These are phyloP conservation scores for Myripristis murdjan DNA, from an alignment of 2,797 vertebrate genomes.

Conservation along the genomic window DNA sequence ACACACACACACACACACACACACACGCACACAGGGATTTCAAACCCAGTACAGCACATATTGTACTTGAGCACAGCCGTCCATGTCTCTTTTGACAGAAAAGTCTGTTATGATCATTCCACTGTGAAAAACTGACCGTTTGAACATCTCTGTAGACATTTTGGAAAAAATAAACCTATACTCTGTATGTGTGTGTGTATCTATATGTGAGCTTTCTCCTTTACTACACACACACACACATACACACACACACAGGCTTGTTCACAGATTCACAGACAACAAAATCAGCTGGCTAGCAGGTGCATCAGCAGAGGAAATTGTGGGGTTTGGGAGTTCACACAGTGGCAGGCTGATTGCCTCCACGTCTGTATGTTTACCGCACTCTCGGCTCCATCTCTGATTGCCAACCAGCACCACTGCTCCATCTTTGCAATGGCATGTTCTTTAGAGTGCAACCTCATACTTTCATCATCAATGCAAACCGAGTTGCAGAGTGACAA, in stretches of 20 bases:
- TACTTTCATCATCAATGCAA: slow-evolving; percentile 6
- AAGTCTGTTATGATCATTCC: too few species aligned
- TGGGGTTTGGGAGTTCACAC: slow-evolving; percentile 45
- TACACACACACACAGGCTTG: slow-evolving; percentile 8
- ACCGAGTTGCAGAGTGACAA: slow-evolving; percentile 2
- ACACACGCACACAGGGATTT: too few species aligned
- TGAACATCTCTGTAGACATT: too few species aligned
- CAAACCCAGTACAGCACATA: background rate
- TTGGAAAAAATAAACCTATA: too few species aligned
- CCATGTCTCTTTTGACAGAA: too few species aligned
- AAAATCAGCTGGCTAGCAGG: slow-evolving; percentile 16
- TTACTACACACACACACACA: slow-evolving; percentile 8
- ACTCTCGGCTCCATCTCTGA: slow-evolving; percentile 29
- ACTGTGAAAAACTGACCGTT: too few species aligned
- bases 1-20: too few species aligned
- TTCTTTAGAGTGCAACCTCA: slow-evolving; percentile 30
- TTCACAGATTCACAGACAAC: slow-evolving; percentile 15
- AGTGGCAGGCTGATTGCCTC: slow-evolving; percentile 73
- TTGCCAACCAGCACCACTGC: background rate
- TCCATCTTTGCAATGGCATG: background rate
- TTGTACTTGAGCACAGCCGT: background rate
- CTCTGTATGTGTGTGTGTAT: too few species aligned
- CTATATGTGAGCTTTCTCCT: too few species aligned
- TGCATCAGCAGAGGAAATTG: slow-evolving; percentile 46
- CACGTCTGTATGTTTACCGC: slow-evolving; percentile 40